These are phyloP conservation scores for Porites evermanni DNA, from an alignment of 92 coral and sea anemone genomes.

Conservation along the genomic window DNA sequence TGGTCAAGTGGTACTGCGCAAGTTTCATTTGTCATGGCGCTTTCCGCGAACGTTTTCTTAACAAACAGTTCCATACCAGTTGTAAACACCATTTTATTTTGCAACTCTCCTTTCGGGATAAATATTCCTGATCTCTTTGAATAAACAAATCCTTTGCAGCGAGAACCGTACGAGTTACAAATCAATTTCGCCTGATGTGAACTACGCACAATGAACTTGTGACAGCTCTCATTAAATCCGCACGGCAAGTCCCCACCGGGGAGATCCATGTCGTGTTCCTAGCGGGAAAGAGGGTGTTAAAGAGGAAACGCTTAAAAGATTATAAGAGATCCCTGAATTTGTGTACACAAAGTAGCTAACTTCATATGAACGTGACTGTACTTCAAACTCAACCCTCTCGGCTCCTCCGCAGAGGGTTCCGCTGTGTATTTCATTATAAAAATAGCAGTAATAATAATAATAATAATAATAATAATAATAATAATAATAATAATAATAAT, in stretches of 20 bases:
- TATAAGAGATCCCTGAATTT: too few species aligned
- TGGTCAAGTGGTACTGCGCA: slow-evolving; percentile 73
- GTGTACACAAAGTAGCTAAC: too few species aligned
- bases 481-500: too few species aligned
- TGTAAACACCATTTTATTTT: slow-evolving; percentile 45
- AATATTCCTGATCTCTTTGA: slow-evolving; percentile 51
- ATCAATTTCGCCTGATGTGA: slow-evolving; percentile 64
- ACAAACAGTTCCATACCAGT: slow-evolving; percentile 63
- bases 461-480: too few species aligned
- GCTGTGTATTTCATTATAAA: too few species aligned
- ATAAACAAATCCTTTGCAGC: slow-evolving; percentile 82
- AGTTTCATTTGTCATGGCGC: slow-evolving; percentile 27
- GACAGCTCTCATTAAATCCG: slow-evolving; percentile 50
- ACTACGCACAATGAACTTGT: slow-evolving; percentile 30
- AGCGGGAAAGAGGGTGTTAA: not conserved
- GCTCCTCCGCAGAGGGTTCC: too few species aligned
- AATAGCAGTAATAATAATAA: too few species aligned
- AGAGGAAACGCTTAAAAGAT: not conserved
- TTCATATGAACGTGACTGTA: too few species aligned
- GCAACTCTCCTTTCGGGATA: slow-evolving; percentile 64
- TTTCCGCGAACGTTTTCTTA: slow-evolving; percentile 61
- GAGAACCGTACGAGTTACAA: slow-evolving; percentile 65
- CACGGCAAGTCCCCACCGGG: slow-evolving; percentile 71
- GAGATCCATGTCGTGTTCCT: slow-evolving; percentile 60
- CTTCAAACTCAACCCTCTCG: too few species aligned